Evolutionary conservation across 1,140 invertebrate species (phyloP).

Genomic region (Drusus annulatus): DNA sequence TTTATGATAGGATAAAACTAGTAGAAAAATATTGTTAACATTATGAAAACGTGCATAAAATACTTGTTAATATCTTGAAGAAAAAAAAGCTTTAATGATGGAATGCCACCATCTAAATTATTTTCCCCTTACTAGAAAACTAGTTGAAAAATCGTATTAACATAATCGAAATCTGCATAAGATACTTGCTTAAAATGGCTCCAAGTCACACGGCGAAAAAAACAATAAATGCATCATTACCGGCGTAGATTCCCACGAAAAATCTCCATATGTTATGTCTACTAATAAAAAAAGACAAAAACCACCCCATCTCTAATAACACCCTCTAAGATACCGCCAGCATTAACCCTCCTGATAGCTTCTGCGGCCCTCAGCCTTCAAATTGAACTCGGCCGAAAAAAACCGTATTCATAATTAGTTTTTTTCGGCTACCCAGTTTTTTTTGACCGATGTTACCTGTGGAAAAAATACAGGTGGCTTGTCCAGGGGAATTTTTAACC

Average conservation of each 20-base stretch:
- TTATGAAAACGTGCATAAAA: no score
- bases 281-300: constrained; percentile 11
- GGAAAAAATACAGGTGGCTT: constrained; percentile 55
- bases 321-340: constrained; percentile 28
- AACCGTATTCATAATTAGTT: constrained; percentile 57
- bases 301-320: constrained; percentile 27
- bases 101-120: no score
- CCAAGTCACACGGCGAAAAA: constrained; percentile 10
- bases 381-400: constrained; percentile 46
- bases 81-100: no score
- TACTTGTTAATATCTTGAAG: no score
- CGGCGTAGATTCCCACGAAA: constrained; percentile 23
- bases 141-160: neutral
- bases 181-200: neutral
- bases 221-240: constrained; percentile 27
- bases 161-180: neutral
- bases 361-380: neutral
- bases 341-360: neutral
- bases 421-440: constrained; percentile 39
- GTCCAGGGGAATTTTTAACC: constrained; percentile 47
- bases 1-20: no score
- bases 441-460: constrained; percentile 51
- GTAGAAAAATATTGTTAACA: no score
- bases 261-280: neutral
- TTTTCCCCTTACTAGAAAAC: no score